Evolutionary conservation across 2,888 invertebrate genomes (phyloP).

Genomic region (Bombylius discolor): DNA sequence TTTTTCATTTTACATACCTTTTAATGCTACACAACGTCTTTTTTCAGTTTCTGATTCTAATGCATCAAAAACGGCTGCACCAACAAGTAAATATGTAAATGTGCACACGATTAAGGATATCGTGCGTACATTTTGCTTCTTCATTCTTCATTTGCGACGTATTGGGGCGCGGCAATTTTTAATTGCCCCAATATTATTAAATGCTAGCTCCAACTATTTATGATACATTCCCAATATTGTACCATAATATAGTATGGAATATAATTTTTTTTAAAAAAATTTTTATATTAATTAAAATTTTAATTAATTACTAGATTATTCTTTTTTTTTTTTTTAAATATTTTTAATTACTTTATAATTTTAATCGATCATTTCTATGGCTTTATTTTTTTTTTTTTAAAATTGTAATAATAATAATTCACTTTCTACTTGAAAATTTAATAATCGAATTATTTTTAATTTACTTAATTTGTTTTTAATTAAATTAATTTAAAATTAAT

Average conservation of each 20-base stretch:
- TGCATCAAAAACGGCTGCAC: constrained; percentile 97
- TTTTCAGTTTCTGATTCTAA: constrained; percentile 95
- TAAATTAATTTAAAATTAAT: background rate
- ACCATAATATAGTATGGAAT: constrained; percentile 5
- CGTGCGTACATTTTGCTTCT: constrained; percentile 99
- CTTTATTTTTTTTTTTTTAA: too few species aligned
- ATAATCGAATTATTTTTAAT: too few species aligned
- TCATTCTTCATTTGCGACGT: constrained; percentile 58
- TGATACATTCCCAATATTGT: constrained; percentile 1
- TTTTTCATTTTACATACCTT: constrained; percentile 44
- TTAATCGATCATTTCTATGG: background rate
- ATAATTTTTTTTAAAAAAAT: background rate
- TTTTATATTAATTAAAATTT: background rate
- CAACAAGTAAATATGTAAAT: constrained; percentile 97
- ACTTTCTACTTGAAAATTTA: too few species aligned
- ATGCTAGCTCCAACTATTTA: constrained; percentile 4
- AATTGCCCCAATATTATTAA: constrained; percentile 1
- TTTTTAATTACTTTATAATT: background rate
- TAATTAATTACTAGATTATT: too few species aligned
- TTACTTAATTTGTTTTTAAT: too few species aligned
- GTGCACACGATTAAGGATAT: constrained; percentile 99
- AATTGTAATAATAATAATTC: too few species aligned
- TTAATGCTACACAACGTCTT: constrained; percentile 75
- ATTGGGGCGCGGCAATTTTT: constrained; percentile 2
- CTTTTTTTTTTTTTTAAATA: background rate